Conservation (phyloP, 2,888 invertebrate species). For the Sycophila texana region DNA sequence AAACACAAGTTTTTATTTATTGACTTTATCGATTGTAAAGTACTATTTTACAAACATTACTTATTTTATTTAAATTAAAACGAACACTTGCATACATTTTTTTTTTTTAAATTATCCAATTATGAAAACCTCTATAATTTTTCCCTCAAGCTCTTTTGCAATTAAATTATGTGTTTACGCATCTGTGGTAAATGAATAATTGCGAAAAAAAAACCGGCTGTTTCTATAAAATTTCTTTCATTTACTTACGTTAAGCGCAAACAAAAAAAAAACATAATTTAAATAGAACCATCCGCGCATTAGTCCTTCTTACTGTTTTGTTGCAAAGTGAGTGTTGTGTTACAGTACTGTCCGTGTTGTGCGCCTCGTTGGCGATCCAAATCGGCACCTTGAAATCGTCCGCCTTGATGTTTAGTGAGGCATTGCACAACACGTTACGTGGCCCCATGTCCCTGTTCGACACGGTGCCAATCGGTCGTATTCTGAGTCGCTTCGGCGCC, state of each 20-base stretch:
- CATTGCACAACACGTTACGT: conserved; percentile 77
- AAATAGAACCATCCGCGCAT: not conserved
- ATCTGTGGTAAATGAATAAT: no score
- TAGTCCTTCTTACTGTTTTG: conserved; percentile 4
- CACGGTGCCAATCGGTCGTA: conserved; percentile 80
- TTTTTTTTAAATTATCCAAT: no score
- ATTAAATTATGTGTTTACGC: no score
- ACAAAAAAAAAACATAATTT: not conserved
- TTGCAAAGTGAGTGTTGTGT: conserved; percentile 63
- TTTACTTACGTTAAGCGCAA: not conserved
- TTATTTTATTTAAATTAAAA: no score
- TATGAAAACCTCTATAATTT: no score
- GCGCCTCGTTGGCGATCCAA: conserved; percentile 81
- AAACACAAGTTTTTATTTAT: no score
- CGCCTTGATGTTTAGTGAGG: conserved; percentile 73
- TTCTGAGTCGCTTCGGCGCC: conserved; percentile 80
- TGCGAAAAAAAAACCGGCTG: no score
- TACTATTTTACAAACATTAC: no score
- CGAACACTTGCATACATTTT: no score
- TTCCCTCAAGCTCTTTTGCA: no score
- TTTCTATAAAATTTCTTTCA: no score
- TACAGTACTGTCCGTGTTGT: conserved; percentile 82
- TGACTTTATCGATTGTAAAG: no score
- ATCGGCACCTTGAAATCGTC: conserved; percentile 78
- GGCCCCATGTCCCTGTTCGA: conserved; percentile 81